Base-by-base conservation (phyloP, 2,888 invertebrate genomes). In the Euzophera pinguis region DNA sequence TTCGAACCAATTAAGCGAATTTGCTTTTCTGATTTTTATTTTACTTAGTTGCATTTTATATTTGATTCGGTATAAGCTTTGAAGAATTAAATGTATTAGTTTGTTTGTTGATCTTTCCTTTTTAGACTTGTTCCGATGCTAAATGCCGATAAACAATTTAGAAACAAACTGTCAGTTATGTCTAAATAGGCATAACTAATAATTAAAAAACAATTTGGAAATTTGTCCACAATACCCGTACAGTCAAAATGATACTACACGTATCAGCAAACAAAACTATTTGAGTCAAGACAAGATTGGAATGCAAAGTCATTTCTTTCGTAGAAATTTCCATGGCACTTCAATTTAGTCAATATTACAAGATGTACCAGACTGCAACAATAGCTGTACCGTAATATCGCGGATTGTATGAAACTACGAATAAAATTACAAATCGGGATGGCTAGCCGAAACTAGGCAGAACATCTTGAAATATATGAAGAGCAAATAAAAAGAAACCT, bases 401-500 rank as follows among this genome's bases (percentile, higher is more conserved):
- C 14, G 32, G 45, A 10, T 14, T 45, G 32, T 35, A 37, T 39
- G n/a, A n/a, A n/a, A n/a, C n/a, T n/a, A n/a, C n/a, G 27, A 39
- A 41, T 32, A 27, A 50, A 50, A 41, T 39, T 27, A n/a, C 27
- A 38, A 39, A 39, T 22, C 38, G 17, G 27, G 13, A 39, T 22
- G 22, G 5, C 22, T 5, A 22, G 22, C 48, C 16, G 27, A 29
- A 49, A 50, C 39, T 27, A 39, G 39, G 39, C 38, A 32, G 32
- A 35, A 27, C 13, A 14, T 38, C 22, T 49, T 50, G 39, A 50
- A 47, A 32, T 14, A 32, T 35, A 32, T 17, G n/a, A 12, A 47
- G n/a, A 3, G 35, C 49, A 16, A 41, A 50, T 29, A 50, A 45
- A 50, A 43, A 43, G 27, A 45, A 43, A 43, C 17, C 12, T 34